These are phyloP conservation scores for Pseudopodoces humilis DNA, from an alignment of 2,113 vertebrate species.

Conservation along the genomic window DNA sequence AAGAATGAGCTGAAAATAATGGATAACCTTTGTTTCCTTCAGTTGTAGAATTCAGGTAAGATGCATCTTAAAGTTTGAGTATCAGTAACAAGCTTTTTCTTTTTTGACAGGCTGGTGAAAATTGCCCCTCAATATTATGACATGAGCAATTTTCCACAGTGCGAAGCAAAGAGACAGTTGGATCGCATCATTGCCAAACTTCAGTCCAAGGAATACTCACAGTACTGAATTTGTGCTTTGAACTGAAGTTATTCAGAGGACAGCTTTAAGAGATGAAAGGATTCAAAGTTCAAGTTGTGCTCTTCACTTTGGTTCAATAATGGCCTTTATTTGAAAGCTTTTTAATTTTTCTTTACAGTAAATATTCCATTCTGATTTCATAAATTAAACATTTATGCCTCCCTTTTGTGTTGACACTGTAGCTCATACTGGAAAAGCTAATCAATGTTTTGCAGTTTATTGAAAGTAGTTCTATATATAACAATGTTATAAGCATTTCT, in stretches of 20 bases:
- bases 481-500: constrained; percentile 86
- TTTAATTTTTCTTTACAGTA: constrained; percentile 91
- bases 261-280: constrained; percentile 78
- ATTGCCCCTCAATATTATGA: constrained; percentile 96
- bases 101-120: constrained; percentile 90
- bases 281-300: constrained; percentile 83
- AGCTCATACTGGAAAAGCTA: constrained; percentile 84
- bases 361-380: constrained; percentile 88
- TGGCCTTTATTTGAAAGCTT: constrained; percentile 88
- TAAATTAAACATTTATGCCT: constrained; percentile 86
- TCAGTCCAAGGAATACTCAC: constrained; percentile 95
- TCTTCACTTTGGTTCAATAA: constrained; percentile 83
- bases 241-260: constrained; percentile 79
- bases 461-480: constrained; percentile 89
- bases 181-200: constrained; percentile 95
- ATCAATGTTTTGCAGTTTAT: constrained; percentile 87
- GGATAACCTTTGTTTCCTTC: neutral
- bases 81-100: constrained; percentile 58
- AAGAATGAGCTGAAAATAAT: neutral
- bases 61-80: neutral
- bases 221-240: constrained; percentile 84
- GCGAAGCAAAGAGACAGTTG: constrained; percentile 96
- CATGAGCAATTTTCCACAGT: constrained; percentile 98
- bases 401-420: constrained; percentile 87
- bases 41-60: neutral